Evolutionary conservation across 1,140 invertebrate species (phyloP), one percentile per base, ranked within the genome.

Genomic region (Drosophila insularis): DNA sequence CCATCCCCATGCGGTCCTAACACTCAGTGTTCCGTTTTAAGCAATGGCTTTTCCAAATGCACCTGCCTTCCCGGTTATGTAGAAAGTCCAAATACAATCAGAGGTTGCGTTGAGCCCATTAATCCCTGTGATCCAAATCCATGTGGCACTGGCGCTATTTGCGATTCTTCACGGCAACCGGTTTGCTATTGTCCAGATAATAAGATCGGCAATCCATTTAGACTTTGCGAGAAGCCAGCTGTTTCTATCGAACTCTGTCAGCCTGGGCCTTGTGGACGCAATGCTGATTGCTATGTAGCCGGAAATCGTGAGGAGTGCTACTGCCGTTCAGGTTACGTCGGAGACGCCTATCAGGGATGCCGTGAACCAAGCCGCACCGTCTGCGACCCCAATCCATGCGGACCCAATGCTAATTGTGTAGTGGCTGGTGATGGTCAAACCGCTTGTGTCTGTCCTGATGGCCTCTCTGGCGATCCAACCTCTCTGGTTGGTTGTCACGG

Each of bases 1-100:
- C 95, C 96, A 14, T 97, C 96, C 37, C 96, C 96, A 0, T 98
- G 97, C 90, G 97, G 97, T 10, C 96, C 96, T 3, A 98, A 98
- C 80, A 98, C 97, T 2, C 95, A 97, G 82, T 98, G 97, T 84
- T 94, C 95, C 1, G 93, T 97, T 17, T 90, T 97, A 11, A 93
- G 93, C n/a, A 97, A 97, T 85, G 96, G 97, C 40, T 96, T 97
- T 85, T 95, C 96, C 0, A 97, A 97, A 91, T 98, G 97, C 90
- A 97, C 96, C 1, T 98, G 97, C 85, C 92, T 97, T 63, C 93
- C 95, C 65, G 96, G 96, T 17, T 97, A 94, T 87, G 93, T 97
- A 11, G 97, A 97, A 92, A 96, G 95, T 91, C 96, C 96, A 1
- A 97, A 97, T 79, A 97, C 97, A 0, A 95, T 98, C 50, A 93